Evolutionary conservation across 2,113 vertebrate species (phyloP), one percentile per base, ranked within the genome.

Genomic region (Odocoileus virginianus): DNA sequence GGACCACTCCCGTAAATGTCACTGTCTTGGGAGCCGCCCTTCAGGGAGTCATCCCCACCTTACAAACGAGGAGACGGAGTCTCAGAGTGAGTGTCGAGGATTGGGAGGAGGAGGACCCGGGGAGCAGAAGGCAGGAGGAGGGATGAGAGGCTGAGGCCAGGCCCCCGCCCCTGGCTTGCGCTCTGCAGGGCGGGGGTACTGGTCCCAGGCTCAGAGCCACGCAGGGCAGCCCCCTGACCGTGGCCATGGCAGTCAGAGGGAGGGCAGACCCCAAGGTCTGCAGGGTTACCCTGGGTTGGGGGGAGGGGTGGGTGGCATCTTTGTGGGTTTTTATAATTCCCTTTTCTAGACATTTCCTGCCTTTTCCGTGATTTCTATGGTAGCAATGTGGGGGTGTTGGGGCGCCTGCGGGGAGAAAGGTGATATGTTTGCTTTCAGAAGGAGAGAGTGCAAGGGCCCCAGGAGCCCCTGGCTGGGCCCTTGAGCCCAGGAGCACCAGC

Each of bases 201-300:
- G 23, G 12, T 13, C 13, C 45, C 3, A 1, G 36, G 1, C 50
- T 33, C 84, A 25, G 12, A 21, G 40, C 83, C 11, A 12, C 5
- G 16, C 3, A 0, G 21, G 2, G 2, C 25, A 9, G 13, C 8
- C 2, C 30, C 15, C 57, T 2, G 50, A 19, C 17, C 30, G 19
- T 8, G 5, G 71, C 6, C 1, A 2, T 33, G 30, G 1, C 0
- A 1, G 21, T 2, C 5, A 0, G 36, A 13, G 33, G 50, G 17
- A 13, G n/a, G 30, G 11, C 47, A 54, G 47, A 54, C 4, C 8
- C 57, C 33, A 2, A 27, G 16, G 16, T 12, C 94, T 7, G 2
- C 16, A 3, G n/a, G 36, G 87, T 21, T 71, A 10, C 15, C 36
- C 23, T 27, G 15, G 33, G 74, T 2, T 11, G 36, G 36, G 25